Percentiles rank a stretch among this genome's conserved stretches.
Conservation (phyloP, 2,888 invertebrate genomes). For the Eucera pruinosa region DNA sequence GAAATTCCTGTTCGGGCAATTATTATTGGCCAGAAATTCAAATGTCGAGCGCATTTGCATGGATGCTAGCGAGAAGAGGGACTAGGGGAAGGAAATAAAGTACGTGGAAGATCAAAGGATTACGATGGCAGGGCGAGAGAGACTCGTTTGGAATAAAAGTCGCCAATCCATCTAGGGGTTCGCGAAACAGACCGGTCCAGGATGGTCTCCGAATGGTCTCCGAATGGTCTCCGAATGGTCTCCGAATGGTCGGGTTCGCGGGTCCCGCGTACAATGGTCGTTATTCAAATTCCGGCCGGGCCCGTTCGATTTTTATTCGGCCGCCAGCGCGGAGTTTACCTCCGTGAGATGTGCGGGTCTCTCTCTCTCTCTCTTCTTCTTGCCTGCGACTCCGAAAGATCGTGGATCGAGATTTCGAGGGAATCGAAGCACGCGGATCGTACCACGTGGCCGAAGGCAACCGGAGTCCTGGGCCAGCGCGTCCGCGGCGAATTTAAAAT, state of each 20-base stretch:
- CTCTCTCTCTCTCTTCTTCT: neutral
- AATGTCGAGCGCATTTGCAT: too few species aligned
- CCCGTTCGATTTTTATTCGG: slow-evolving; percentile 74
- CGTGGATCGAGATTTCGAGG: slow-evolving; percentile 80
- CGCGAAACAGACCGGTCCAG: slow-evolving; percentile 47
- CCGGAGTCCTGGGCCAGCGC: slow-evolving; percentile 15
- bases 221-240: too few species aligned
- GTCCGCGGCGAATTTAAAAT: slow-evolving; percentile 80
- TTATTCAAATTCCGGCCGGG: slow-evolving; percentile 79
- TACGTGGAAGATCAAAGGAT: slow-evolving; percentile 17
- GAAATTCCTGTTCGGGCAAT: too few species aligned
- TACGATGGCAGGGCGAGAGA: neutral
- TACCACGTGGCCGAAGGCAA: slow-evolving; percentile 71
- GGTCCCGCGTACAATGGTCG: slow-evolving; percentile 70
- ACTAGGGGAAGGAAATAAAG: slow-evolving; percentile 22
- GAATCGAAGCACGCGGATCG: slow-evolving; percentile 77
- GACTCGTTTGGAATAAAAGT: slow-evolving; percentile 27
- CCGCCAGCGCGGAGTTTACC: slow-evolving; percentile 48
- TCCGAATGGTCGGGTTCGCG: slow-evolving; percentile 32
- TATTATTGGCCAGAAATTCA: too few species aligned
- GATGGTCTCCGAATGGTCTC: slow-evolving; percentile 23
- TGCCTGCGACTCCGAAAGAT: slow-evolving; percentile 71
- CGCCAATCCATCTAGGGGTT: slow-evolving; percentile 43
- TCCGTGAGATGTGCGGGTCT: slow-evolving; percentile 53
- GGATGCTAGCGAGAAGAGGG: neutral